Conservation (phyloP, 2,888 invertebrate species). For the Dasypolia templi region DNA sequence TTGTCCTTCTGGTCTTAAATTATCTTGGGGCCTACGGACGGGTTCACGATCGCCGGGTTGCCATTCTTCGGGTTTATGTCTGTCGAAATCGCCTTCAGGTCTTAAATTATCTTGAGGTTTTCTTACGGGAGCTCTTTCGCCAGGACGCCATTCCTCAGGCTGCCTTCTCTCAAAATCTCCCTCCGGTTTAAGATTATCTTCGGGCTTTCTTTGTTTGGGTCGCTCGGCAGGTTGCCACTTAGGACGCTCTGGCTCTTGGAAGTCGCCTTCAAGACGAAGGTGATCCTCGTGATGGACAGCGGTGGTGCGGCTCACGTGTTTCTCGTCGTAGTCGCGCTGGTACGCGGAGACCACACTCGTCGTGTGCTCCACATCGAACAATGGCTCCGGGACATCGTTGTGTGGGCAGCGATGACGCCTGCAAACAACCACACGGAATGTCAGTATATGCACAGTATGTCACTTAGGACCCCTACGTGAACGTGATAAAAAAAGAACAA, state of each 20-base stretch:
- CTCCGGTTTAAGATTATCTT: constrained; percentile 91
- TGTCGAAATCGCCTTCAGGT: constrained; percentile 89
- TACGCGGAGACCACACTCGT: constrained; percentile 91
- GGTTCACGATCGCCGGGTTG: constrained; percentile 86
- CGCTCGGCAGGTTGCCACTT: constrained; percentile 91
- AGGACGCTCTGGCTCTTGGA: constrained; percentile 89
- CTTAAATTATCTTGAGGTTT: constrained; percentile 89
- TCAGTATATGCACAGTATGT: constrained; percentile 1
- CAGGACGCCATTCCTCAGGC: constrained; percentile 87
- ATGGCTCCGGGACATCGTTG: constrained; percentile 91
- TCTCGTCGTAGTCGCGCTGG: constrained; percentile 92
- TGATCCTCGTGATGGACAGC: constrained; percentile 93
- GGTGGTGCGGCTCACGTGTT: constrained; percentile 91
- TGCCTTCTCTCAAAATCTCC: constrained; percentile 87
- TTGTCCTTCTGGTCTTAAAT: constrained; percentile 62
- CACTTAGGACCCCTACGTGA: too few relatives aligned
- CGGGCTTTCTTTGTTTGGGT: constrained; percentile 88
- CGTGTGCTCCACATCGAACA: constrained; percentile 90
- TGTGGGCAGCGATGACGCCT: constrained; percentile 97
- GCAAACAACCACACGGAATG: constrained; percentile 54
- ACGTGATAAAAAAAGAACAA: background rate
- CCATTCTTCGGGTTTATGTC: constrained; percentile 78
- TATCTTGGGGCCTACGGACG: constrained; percentile 89
- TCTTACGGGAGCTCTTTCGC: constrained; percentile 82
- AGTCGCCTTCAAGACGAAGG: constrained; percentile 93